Percentiles rank a stretch among this genome's conserved stretches.
phyloP scores from a whole-genome alignment of 1,140 invertebrate species.

The Trinorchestia longiramus region DNA sequence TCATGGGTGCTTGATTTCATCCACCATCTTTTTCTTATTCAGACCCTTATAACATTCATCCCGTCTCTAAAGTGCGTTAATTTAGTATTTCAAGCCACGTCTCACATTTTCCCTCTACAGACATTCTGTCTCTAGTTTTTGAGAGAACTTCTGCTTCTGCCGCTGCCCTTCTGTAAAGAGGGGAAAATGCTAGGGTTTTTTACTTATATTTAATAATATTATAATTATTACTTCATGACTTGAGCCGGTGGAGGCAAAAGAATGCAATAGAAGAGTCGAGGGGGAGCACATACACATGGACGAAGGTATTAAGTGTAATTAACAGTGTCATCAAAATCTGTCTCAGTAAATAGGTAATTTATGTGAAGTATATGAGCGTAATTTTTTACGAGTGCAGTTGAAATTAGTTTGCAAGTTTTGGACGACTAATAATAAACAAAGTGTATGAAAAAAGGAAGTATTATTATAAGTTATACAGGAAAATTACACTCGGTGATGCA shows the following conservation, averaged over 20 bases:
- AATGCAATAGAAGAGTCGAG: background rate
- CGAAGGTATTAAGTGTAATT: too few relatives aligned
- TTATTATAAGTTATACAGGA: too few relatives aligned
- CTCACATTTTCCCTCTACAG: background rate
- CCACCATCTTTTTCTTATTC: background rate
- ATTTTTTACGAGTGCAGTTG: too few relatives aligned
- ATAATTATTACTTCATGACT: background rate
- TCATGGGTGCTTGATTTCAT: background rate
- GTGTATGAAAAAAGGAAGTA: too few relatives aligned
- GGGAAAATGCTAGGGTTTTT: background rate
- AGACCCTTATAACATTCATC: background rate
- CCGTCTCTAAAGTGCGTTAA: background rate
- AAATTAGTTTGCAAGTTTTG: too few relatives aligned
- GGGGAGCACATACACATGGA: too few relatives aligned
- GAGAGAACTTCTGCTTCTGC: background rate
- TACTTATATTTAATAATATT: background rate
- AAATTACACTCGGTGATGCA: too few relatives aligned
- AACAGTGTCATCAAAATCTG: too few relatives aligned
- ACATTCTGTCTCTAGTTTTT: background rate
- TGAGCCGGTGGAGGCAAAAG: background rate
- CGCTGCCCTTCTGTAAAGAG: background rate
- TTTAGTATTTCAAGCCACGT: background rate
- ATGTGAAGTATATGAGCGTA: too few relatives aligned
- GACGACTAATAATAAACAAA: too few relatives aligned
- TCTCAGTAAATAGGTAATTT: too few relatives aligned